These are phyloP conservation scores for Drosophila prostipennis DNA, from an alignment of 2,888 invertebrate genomes.

Conservation along the genomic window DNA sequence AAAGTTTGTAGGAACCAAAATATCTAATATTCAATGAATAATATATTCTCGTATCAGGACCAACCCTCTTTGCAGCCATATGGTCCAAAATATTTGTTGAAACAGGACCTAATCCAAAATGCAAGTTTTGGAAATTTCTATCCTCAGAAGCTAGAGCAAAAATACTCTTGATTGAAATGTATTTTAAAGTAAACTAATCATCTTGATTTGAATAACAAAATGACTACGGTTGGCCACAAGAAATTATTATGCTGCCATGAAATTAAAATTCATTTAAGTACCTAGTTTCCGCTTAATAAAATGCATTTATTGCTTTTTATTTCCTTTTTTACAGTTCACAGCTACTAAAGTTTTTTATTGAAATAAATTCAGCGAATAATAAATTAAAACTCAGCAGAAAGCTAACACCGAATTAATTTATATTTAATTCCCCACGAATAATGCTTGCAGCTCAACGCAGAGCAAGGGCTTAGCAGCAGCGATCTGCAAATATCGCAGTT, in stretches of 20 bases:
- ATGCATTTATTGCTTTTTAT: not conserved
- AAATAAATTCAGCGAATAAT: not conserved
- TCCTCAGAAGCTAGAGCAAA: not conserved
- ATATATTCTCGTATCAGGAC: no score
- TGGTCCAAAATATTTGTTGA: conserved; percentile 11
- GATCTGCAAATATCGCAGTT: conserved; percentile 26
- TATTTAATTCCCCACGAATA: conserved; percentile 1
- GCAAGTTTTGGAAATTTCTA: no score
- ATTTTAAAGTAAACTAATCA: not conserved
- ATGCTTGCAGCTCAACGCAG: not conserved
- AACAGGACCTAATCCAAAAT: conserved; percentile 2
- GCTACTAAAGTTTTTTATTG: not conserved
- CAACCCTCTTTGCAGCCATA: conserved; percentile 18
- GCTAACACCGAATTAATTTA: conserved; percentile 11
- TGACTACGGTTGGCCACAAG: not conserved
- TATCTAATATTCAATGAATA: no score
- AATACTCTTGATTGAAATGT: not conserved
- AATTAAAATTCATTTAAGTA: conserved; percentile 3
- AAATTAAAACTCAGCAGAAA: not conserved
- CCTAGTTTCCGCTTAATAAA: not conserved
- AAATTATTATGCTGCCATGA: not conserved
- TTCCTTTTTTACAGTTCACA: not conserved
- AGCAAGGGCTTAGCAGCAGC: not conserved
- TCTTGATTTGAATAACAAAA: not conserved
- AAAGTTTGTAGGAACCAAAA: no score